Percentiles rank a stretch among this genome's conserved stretches.
These are phyloP conservation scores for Hippocampus guttulatus DNA, from an alignment of 2,113 vertebrate species.

Conservation along the genomic window DNA sequence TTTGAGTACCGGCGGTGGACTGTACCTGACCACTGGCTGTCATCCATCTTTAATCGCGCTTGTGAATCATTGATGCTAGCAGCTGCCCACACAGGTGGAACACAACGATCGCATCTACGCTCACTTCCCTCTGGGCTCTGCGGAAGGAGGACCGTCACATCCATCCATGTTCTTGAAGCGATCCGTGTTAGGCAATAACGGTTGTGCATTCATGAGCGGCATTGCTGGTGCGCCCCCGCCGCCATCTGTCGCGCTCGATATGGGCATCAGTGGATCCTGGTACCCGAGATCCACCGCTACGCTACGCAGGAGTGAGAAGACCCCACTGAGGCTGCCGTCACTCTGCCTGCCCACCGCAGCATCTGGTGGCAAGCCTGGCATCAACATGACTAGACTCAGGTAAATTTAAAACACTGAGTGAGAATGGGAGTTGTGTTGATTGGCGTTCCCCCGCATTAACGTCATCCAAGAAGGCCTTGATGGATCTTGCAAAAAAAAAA, in stretches of 20 bases:
- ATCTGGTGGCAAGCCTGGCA: constrained; percentile 22
- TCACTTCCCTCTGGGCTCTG: constrained; percentile 9
- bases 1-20: constrained; percentile 13
- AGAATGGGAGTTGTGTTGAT: no score
- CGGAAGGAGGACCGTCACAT: background rate
- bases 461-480: no score
- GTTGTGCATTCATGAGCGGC: constrained; percentile 42
- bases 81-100: constrained; percentile 33
- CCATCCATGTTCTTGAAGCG: background rate
- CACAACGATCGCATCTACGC: constrained; percentile 9
- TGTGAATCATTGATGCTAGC: constrained; percentile 65
- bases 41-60: constrained; percentile 70
- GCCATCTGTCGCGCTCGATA: constrained; percentile 18
- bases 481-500: background rate
- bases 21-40: constrained; percentile 47
- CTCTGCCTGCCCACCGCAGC: constrained; percentile 34
- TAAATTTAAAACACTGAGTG: background rate
- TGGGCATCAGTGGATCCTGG: constrained; percentile 36
- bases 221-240: constrained; percentile 9
- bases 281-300: constrained; percentile 20
- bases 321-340: constrained; percentile 55
- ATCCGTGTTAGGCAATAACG: background rate
- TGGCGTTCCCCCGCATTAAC: background rate
- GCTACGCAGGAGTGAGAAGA: constrained; percentile 13
- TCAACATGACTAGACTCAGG: constrained; percentile 47